Conservation (phyloP, 2,113 vertebrate genomes). For the Heptranchias perlo region DNA sequence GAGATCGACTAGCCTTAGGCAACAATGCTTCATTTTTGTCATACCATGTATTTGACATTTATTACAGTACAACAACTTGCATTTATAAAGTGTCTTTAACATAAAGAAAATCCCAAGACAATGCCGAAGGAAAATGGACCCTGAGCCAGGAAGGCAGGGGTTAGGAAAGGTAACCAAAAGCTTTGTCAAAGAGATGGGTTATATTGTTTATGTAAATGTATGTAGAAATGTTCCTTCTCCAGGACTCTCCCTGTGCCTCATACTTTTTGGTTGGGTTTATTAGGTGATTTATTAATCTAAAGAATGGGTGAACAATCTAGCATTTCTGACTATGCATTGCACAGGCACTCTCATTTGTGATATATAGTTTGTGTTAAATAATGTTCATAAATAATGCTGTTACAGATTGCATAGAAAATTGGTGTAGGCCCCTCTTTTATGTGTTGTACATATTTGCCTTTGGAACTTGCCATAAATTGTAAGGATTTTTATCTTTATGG, state of each 20-base stretch:
- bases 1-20: not conserved
- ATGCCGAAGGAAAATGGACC: not conserved
- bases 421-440: not conserved
- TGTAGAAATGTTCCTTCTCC: not conserved
- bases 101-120: not conserved
- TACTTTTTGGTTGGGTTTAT: not conserved
- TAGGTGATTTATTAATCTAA: not conserved
- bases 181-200: not conserved
- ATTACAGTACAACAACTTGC: not conserved
- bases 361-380: not conserved
- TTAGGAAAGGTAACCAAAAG: not conserved
- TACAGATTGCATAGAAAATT: not conserved
- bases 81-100: not conserved
- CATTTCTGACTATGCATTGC: not conserved
- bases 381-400: not conserved
- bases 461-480: not conserved
- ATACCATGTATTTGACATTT: not conserved
- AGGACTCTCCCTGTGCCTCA: not conserved
- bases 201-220: not conserved
- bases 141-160: not conserved
- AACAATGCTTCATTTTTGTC: not conserved
- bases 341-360: not conserved
- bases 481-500: slow-evolving; percentile 8
- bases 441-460: not conserved
- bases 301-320: not conserved